Percentiles rank a stretch among this genome's conserved stretches.
Evolutionary conservation across 1,140 invertebrate genomes (phyloP).

Genomic region (Rhopalosiphum maidis): DNA sequence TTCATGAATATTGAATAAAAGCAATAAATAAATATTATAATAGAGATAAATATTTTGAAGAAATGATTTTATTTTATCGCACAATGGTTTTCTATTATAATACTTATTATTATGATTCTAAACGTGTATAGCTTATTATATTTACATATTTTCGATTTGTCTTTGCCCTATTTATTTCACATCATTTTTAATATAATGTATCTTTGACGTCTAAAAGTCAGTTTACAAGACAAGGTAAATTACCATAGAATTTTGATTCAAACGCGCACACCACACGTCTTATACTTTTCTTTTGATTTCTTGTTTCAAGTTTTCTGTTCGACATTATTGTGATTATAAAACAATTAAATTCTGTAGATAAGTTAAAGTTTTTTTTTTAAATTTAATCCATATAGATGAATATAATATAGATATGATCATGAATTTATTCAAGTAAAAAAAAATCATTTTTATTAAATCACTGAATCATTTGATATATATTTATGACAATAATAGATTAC

Average conservation of each 20-base stretch:
- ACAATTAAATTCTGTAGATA: neutral
- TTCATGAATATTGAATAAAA: neutral
- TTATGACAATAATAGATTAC: no score
- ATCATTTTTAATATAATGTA: no score
- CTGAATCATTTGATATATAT: no score
- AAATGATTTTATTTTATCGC: neutral
- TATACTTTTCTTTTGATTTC: neutral
- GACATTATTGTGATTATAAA: neutral
- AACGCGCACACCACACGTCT: neutral
- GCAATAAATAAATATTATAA: neutral
- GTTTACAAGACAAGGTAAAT: no score
- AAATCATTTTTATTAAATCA: no score
- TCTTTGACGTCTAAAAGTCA: no score
- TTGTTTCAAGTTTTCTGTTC: neutral
- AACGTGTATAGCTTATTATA: neutral
- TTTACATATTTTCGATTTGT: no score
- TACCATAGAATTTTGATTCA: no score
- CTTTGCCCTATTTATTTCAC: no score
- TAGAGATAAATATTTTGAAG: neutral
- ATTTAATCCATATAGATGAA: neutral
- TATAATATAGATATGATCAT: neutral
- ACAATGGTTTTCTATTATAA: neutral
- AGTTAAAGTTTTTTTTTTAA: neutral
- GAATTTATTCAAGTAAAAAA: no score
- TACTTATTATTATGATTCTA: neutral